phyloP scores from a whole-genome alignment of 2,888 invertebrate genomes.

The Leptura quadrifasciata region DNA sequence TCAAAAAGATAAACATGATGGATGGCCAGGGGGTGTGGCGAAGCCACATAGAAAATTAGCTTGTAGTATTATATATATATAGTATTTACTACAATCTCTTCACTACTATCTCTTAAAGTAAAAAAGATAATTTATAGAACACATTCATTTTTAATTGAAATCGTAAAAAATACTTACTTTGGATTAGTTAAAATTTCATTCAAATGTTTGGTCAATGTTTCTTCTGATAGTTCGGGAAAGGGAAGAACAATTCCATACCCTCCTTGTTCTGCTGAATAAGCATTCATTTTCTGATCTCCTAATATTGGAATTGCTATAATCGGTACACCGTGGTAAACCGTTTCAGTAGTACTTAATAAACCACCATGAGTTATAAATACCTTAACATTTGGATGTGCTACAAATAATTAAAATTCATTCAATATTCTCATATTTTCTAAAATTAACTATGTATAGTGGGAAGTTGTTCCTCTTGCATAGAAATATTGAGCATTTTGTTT shows the following conservation, averaged over 20 bases:
- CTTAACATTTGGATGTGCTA: conserved; percentile 46
- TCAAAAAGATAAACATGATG: too few species aligned
- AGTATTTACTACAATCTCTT: too few species aligned
- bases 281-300: conserved; percentile 49
- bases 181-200: conserved; percentile 50
- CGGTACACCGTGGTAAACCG: conserved; percentile 49
- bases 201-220: conserved; percentile 32
- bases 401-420: conserved; percentile 35
- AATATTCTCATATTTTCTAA: background rate
- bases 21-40: too few species aligned
- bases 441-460: too few species aligned
- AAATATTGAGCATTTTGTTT: too few species aligned
- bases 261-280: conserved; percentile 30
- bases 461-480: too few species aligned
- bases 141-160: too few species aligned
- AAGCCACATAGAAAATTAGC: too few species aligned
- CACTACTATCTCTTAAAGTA: too few species aligned
- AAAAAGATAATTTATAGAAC: too few species aligned
- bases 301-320: conserved; percentile 49
- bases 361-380: conserved; percentile 49
- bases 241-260: conserved; percentile 40
- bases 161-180: conserved; percentile 34
- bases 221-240: conserved; percentile 41
- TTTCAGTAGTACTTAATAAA: conserved; percentile 44
- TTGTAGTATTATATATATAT: too few species aligned